Percentiles rank a stretch among this genome's conserved stretches.
Conservation (phyloP, 2,888 invertebrate genomes). For the Nomada ruficornis region DNA sequence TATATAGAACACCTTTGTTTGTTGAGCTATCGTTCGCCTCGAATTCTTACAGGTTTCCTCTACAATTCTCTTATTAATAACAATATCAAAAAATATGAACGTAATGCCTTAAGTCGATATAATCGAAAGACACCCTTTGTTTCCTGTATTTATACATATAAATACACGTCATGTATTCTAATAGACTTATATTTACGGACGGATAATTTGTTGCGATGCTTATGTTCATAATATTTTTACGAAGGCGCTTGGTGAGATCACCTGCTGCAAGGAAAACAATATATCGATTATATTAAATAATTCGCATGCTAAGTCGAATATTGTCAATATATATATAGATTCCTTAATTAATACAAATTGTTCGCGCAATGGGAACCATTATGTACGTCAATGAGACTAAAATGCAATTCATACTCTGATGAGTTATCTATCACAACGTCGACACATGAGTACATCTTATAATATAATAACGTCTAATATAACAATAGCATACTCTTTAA, state of each 20-base stretch:
- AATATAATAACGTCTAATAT: slow-evolving; percentile 8
- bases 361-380: slow-evolving; percentile 7
- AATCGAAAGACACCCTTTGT: slow-evolving; percentile 15
- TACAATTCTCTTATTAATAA: slow-evolving; percentile 22
- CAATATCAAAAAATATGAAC: slow-evolving; percentile 52
- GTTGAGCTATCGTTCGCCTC: slow-evolving; percentile 19
- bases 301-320: background rate
- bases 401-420: slow-evolving; percentile 48
- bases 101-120: slow-evolving; percentile 17
- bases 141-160: slow-evolving; percentile 10
- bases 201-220: slow-evolving; percentile 61
- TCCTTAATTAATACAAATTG: slow-evolving; percentile 36
- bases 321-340: background rate
- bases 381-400: slow-evolving; percentile 13
- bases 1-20: slow-evolving; percentile 14
- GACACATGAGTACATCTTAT: slow-evolving; percentile 36
- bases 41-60: slow-evolving; percentile 21
- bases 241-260: slow-evolving; percentile 60
- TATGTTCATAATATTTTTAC: slow-evolving; percentile 34
- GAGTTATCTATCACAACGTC: slow-evolving; percentile 58
- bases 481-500: slow-evolving; percentile 13
- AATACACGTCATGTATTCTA: slow-evolving; percentile 43
- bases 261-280: slow-evolving; percentile 43
- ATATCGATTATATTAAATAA: slow-evolving; percentile 19
- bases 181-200: slow-evolving; percentile 64